phyloP scores from a whole-genome alignment of 2,888 invertebrate species.

The Coremacera marginata region DNA sequence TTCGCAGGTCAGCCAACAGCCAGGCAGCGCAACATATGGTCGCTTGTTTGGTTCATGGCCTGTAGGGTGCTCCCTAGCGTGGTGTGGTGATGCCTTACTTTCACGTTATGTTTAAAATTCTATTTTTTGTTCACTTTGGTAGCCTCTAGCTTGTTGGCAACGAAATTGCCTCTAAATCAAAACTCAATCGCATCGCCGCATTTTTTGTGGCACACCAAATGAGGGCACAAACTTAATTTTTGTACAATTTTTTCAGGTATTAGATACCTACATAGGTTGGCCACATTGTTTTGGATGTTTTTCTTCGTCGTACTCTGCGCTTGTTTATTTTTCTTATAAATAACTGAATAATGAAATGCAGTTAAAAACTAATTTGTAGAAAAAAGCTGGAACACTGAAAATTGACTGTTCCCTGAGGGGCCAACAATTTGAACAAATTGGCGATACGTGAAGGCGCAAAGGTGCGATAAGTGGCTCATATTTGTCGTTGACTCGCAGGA shows the following conservation, averaged over 20 bases:
- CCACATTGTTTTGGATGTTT: neutral
- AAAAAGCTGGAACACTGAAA: too few species aligned
- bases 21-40: conserved; percentile 8
- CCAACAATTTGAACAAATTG: too few species aligned
- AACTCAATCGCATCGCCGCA: conserved; percentile 16
- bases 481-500: too few species aligned
- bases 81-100: neutral
- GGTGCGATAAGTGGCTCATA: too few species aligned
- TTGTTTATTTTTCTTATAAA: conserved; percentile 12
- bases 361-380: conserved; percentile 30
- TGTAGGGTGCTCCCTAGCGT: neutral
- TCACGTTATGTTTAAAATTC: neutral
- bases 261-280: neutral
- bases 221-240: conserved; percentile 6
- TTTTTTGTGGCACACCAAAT: conserved; percentile 5
- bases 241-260: neutral
- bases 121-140: neutral
- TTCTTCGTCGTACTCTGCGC: neutral
- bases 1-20: neutral
- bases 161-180: conserved; percentile 36
- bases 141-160: conserved; percentile 28
- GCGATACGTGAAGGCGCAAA: too few species aligned
- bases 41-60: neutral
- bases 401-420: too few species aligned
- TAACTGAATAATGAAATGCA: conserved; percentile 29